Base-by-base conservation (phyloP, 1,140 invertebrate genomes). In the Wiebesia pumilae region DNA sequence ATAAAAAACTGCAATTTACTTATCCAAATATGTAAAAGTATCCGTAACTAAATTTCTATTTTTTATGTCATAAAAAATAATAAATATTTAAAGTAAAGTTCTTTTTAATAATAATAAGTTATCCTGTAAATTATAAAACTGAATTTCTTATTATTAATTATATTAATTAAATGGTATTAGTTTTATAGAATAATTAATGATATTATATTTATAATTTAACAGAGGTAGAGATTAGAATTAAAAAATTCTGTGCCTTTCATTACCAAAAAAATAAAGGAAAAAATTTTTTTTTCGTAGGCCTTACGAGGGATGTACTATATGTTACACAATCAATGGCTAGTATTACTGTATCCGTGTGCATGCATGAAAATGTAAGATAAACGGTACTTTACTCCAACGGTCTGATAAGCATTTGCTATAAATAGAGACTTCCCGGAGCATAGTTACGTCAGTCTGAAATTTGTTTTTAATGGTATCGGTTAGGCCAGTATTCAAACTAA, bases 351-450 rank as follows among this genome's bases (percentile, higher is more conserved):
- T 75, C 0, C 12, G 71, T 43, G 0, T 75, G 27, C 19, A 73
- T 14, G 69, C 35, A 38, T 40, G 38, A 75, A 75, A 43, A 27
- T 73, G 3, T 21, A 69, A 89, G 89, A 90, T 90, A 91, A 87
- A 78, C 54, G 69, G 88, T 85, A 88, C 88, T 91, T 91, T 92
- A 91, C 88, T 90, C 90, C 82, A 79, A 35, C 81, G 67, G 73
- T 43, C 35, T 69, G 92, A 93, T 93, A 93, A 92, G 90, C 85
- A 84, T 89, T 51, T 83, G 47, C 90, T 93, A 93, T 93, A 93
- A 90, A 92, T 90, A 88, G 81, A 54, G 83, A 47, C 58, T 40
- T 19, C 38, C 75, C 62, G 21, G 33, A 58, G 62, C 47, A n/a
- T 0, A n/a, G 27, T 65, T 71, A 83, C 71, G 73, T 73, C 81